phyloP scores from a whole-genome alignment of 2,113 vertebrate species.

The Saguinus imperator region DNA sequence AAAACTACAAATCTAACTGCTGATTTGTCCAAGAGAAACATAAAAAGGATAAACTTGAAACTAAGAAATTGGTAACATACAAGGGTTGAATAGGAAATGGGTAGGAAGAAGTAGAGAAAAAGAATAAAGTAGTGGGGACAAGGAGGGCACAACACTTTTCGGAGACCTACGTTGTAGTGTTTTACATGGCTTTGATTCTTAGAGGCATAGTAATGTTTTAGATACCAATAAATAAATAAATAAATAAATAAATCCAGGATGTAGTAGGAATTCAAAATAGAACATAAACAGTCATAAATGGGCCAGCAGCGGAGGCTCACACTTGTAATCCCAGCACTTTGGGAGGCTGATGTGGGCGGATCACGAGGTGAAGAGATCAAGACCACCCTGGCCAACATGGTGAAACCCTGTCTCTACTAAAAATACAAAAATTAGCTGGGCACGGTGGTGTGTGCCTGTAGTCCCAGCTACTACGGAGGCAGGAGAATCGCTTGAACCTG shows the following conservation, averaged over 20 bases:
- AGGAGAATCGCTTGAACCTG: no score
- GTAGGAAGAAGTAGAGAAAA: background rate
- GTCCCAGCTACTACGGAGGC: no score
- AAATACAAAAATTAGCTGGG: no score
- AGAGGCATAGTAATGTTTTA: background rate
- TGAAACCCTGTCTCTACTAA: no score
- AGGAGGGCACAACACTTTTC: background rate
- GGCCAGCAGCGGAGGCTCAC: background rate
- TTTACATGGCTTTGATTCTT: background rate
- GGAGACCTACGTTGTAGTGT: background rate
- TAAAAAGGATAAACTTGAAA: background rate
- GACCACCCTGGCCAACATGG: no score
- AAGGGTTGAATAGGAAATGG: background rate
- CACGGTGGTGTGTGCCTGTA: no score
- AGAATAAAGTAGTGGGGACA: background rate
- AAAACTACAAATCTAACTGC: background rate
- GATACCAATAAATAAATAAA: background rate
- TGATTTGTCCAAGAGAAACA: background rate
- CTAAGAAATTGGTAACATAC: background rate
- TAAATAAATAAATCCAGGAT: background rate
- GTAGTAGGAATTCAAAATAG: background rate
- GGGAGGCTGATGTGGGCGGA: no score
- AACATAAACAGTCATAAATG: background rate
- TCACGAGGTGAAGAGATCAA: no score
- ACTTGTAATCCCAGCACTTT: no score